Evolutionary conservation across 2,888 invertebrate species (phyloP), one percentile per base, ranked within the genome.

Genomic region (Taenaris catops): DNA sequence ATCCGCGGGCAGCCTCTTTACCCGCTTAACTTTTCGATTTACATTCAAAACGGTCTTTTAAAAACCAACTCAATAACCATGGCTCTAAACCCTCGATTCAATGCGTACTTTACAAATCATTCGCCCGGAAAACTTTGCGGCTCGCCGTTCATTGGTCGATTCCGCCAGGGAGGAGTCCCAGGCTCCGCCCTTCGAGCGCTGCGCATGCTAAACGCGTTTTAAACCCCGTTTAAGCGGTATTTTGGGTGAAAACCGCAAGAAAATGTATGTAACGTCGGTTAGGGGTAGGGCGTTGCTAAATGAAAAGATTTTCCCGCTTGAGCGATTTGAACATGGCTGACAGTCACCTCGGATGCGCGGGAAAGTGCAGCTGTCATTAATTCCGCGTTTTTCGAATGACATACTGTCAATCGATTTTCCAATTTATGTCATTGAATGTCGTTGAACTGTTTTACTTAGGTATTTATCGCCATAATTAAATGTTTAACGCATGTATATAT

Each of bases 21-120:
- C 74, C 67, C 72, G 73, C 72, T 71, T 83, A 86, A 84, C 83
- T 84, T 86, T 86, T 78, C 83, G 79, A 84, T 86, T 84, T 86
- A 84, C 79, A 84, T 83, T 83, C 83, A 84, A 84, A 84, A 78
- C 80, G 83, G 76, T 63, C 69, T 78, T 83, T 86, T 81, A 76
- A 81, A 79, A 80, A 67, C 63, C 72, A 78, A 84, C 83, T 78
- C 76, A 72, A 83, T 81, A 84, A 73, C 74, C 67, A 68, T 65
- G 58, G 61, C 60, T 60, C 65, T 68, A 74, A 78, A 67, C 64
- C 72, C 70, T 62, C 63, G 69, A 70, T 68, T 67, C 66, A 69
- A 71, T 64, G 66, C 60, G 68, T 63, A 68, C 84, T 84, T 72
- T 68, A 67, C 59, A 57, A 65, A 64, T 58, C 78, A 63, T 55